These are phyloP conservation scores for Prinia subflava DNA, from an alignment of 2,113 vertebrate species.

Conservation along the genomic window DNA sequence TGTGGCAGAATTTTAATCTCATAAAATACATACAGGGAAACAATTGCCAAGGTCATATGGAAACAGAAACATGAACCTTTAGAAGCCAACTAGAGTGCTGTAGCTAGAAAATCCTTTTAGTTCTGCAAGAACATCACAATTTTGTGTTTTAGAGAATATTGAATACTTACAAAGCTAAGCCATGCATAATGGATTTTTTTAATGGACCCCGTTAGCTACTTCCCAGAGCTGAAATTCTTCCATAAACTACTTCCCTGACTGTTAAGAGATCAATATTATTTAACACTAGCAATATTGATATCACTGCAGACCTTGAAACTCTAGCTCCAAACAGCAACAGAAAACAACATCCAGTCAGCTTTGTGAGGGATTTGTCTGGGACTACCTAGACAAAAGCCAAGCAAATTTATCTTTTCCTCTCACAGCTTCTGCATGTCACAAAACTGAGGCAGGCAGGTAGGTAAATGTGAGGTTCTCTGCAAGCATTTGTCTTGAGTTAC, in stretches of 20 bases:
- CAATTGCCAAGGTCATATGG: not conserved
- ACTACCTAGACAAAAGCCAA: not conserved
- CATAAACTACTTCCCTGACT: not conserved
- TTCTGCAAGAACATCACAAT: not conserved
- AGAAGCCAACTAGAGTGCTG: not conserved
- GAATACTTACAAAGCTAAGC: not conserved
- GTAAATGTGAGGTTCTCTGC: not conserved
- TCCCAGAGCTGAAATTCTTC: not conserved
- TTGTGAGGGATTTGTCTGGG: accelerated
- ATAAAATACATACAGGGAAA: not conserved
- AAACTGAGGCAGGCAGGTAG: not conserved
- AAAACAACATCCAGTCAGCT: not conserved
- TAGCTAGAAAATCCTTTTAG: not conserved
- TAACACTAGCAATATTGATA: not conserved
- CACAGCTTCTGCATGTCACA: not conserved
- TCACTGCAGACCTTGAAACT: not conserved
- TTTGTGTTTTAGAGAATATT: not conserved
- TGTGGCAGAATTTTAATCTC: not conserved
- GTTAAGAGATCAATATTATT: not conserved
- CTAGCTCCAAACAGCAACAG: not conserved
- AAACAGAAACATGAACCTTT: not conserved
- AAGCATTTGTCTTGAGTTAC: not conserved
- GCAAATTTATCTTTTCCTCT: not conserved
- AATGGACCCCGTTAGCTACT: not conserved
- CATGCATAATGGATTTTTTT: not conserved